Evolutionary conservation across 2,888 invertebrate genomes (phyloP).

Genomic region (Drosophila mimetica): DNA sequence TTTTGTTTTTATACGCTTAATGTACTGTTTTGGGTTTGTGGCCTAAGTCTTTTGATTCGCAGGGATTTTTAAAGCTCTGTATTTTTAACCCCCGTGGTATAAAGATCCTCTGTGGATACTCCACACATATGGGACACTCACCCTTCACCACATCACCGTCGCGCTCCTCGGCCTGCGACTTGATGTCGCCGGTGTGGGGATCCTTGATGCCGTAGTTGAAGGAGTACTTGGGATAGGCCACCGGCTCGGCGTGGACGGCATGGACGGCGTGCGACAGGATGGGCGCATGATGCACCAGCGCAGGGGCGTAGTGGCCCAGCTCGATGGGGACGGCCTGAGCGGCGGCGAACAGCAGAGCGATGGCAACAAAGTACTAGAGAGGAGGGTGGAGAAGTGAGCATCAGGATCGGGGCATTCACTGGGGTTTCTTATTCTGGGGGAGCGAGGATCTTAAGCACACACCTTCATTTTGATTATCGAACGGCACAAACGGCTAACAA

Average conservation of each 20-base stretch:
- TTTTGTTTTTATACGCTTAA: not conserved
- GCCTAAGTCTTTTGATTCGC: not conserved
- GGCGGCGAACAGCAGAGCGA: constrained; percentile 81
- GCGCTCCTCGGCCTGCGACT: constrained; percentile 88
- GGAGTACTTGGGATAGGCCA: constrained; percentile 88
- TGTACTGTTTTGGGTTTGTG: not conserved
- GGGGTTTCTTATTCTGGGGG: too few species aligned
- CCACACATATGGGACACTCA: constrained; percentile 36
- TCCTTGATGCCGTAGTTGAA: constrained; percentile 90
- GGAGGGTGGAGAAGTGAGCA: constrained; percentile 32
- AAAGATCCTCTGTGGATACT: not conserved
- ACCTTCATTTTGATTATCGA: constrained; percentile 67
- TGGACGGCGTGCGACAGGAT: constrained; percentile 78
- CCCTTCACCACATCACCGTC: constrained; percentile 89
- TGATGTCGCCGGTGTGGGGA: constrained; percentile 89
- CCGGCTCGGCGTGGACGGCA: constrained; percentile 82
- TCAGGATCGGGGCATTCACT: constrained; percentile 40
- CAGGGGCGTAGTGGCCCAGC: constrained; percentile 82
- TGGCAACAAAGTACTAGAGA: constrained; percentile 83
- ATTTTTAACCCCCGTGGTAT: too few species aligned
- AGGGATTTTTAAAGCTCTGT: not conserved
- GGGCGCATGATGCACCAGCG: constrained; percentile 77
- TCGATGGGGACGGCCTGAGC: constrained; percentile 83
- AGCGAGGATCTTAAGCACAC: too few species aligned
- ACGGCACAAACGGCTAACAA: constrained; percentile 49